Evolutionary conservation across 2,888 invertebrate genomes (phyloP), one percentile per base, ranked within the genome.

Genomic region (Geotrupes spiniger): DNA sequence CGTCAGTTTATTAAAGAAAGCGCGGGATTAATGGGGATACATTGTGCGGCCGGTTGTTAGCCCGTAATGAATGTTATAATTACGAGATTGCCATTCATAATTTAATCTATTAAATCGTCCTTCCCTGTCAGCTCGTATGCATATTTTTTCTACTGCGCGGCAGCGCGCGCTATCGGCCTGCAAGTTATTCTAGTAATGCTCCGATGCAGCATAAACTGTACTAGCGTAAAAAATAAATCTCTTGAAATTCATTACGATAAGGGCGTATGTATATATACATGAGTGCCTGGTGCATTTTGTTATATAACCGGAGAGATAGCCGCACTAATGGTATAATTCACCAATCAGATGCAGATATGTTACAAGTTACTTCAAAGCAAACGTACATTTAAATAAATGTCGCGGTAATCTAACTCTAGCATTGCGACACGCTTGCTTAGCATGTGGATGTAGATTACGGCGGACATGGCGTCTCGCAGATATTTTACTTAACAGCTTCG

Each of bases 291-390:
- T 46, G 45, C 46, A 49, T 52, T 52, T 46, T 52, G 46, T 52
- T 52, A 52, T 49, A 48, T 52, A 56, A 56, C 49, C 27, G 45
- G 49, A 6, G 33, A 50, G 46, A 48, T 46, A 54, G 53, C 47
- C 53, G 54, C 51, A 50, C 54, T 61, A 59, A 61, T 58, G 59
- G 60, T 53, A 59, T 59, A 58, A 61, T 61, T 59, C 57, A 61
- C 54, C 57, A 59, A 61, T 61, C 61, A 61, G 61, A 61, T 61
- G 55, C 57, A 57, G 60, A 59, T 59, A 59, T 49, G 56, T 58
- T 57, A 58, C 54, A 49, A 54, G 59, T 59, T 59, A 58, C 55
- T 59, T 59, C 59, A 56, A 59, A 58, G 59, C 56, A 56, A 57
- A 59, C 56, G 59, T 56, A 52, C 57, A 50, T 59, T 59, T 58